A percentile compares a stretch with the other conserved stretches of the same genome.
Evolutionary conservation across 1,140 invertebrate genomes (phyloP).

Genomic region (Sycophila sp.): DNA sequence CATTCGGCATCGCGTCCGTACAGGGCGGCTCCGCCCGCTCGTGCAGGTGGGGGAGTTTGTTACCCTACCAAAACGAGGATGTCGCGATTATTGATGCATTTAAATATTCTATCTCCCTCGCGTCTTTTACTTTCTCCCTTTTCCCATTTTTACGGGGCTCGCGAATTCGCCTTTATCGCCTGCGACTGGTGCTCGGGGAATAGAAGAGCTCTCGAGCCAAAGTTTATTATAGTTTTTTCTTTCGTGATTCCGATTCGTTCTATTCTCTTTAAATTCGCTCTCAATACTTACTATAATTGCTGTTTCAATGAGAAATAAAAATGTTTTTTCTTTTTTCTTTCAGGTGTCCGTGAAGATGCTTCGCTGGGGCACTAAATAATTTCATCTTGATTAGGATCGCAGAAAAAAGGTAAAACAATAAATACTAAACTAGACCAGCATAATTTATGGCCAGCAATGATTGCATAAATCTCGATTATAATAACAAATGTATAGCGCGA

Average conservation of each 20-base stretch:
- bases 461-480: too few relatives aligned
- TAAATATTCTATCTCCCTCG: slow-evolving; percentile 10
- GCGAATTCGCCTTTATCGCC: slow-evolving; percentile 41
- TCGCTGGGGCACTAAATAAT: neutral
- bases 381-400: neutral
- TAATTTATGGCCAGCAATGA: too few relatives aligned
- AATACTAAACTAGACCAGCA: too few relatives aligned
- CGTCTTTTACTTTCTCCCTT: neutral
- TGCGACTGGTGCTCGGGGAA: slow-evolving; percentile 2
- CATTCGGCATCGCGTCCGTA: too few relatives aligned
- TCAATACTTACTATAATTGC: neutral
- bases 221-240: slow-evolving; percentile 1
- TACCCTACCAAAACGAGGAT: neutral
- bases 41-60: neutral
- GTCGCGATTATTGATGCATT: slow-evolving; percentile 8
- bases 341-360: slow-evolving; percentile 7
- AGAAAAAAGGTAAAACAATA: neutral
- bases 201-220: slow-evolving; percentile 16
- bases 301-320: neutral
- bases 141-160: slow-evolving; percentile 29
- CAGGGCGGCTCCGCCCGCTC: neutral
- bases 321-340: neutral
- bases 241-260: neutral
- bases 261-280: neutral
- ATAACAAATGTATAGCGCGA: neutral